These are phyloP conservation scores for Scotopteryx bipunctaria DNA, from an alignment of 2,888 invertebrate genomes.

Conservation along the genomic window DNA sequence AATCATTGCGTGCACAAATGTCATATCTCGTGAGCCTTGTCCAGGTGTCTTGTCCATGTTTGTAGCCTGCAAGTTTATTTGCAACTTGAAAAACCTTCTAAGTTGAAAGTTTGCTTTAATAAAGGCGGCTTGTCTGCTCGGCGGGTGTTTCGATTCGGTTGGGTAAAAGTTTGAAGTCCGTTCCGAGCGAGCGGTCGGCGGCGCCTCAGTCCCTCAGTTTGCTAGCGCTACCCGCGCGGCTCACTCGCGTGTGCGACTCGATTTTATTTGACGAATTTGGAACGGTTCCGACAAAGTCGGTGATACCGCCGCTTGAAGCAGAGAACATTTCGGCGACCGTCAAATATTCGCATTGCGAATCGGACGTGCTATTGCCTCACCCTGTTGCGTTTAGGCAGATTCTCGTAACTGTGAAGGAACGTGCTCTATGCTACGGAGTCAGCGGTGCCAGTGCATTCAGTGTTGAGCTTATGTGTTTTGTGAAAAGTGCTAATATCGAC, in stretches of 20 bases:
- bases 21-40: slow-evolving; percentile 71
- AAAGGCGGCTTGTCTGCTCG: slow-evolving; percentile 40
- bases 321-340: slow-evolving; percentile 61
- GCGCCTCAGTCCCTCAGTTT: slow-evolving; percentile 76
- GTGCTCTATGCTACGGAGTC: slow-evolving; percentile 68
- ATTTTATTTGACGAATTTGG: slow-evolving; percentile 68
- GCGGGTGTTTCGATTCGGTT: slow-evolving; percentile 60
- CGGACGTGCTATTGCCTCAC: slow-evolving; percentile 71
- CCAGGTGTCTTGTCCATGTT: slow-evolving; percentile 70
- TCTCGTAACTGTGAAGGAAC: slow-evolving; percentile 68
- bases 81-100: slow-evolving; percentile 67
- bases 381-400: slow-evolving; percentile 70
- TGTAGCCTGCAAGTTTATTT: slow-evolving; percentile 70
- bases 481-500: slow-evolving; percentile 72
- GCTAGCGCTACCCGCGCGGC: slow-evolving; percentile 79
- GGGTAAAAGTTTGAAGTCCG: slow-evolving; percentile 80
- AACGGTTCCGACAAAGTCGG: slow-evolving; percentile 74
- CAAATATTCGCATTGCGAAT: slow-evolving; percentile 77
- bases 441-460: slow-evolving; percentile 70
- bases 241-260: slow-evolving; percentile 64
- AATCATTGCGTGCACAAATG: slow-evolving; percentile 65
- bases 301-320: slow-evolving; percentile 71
- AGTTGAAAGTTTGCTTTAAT: slow-evolving; percentile 50
- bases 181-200: slow-evolving; percentile 65
- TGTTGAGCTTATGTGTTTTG: slow-evolving; percentile 69